These are phyloP conservation scores for Apis mellifera DNA, from an alignment of 1,140 invertebrate genomes.

Conservation along the genomic window Amel_HAv3.1 CM009938.2:7457501-7458000, in stretches of 20 bases:
- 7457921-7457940: neutral
- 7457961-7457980: no score
- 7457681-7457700: neutral
- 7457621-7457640: constrained; percentile 22
- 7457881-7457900: constrained; percentile 19
- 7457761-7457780: constrained; percentile 65
- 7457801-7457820: constrained; percentile 62
- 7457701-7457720: constrained; percentile 60
- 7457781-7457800: constrained; percentile 67
- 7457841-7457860: constrained; percentile 53
- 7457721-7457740: neutral
- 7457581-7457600: no score
- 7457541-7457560: neutral
- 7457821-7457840: constrained; percentile 59
- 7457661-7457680: constrained; percentile 34
- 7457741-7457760: constrained; percentile 55
- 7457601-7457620: neutral
- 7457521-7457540: neutral
- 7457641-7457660: constrained; percentile 31
- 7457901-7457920: neutral
- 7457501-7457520: no score
- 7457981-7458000: no score
- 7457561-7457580: constrained; percentile 26
- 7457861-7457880: constrained; percentile 40
- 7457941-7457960: neutral